Conservation (phyloP, 2,888 invertebrate species). For the Aquatica leii region DNA sequence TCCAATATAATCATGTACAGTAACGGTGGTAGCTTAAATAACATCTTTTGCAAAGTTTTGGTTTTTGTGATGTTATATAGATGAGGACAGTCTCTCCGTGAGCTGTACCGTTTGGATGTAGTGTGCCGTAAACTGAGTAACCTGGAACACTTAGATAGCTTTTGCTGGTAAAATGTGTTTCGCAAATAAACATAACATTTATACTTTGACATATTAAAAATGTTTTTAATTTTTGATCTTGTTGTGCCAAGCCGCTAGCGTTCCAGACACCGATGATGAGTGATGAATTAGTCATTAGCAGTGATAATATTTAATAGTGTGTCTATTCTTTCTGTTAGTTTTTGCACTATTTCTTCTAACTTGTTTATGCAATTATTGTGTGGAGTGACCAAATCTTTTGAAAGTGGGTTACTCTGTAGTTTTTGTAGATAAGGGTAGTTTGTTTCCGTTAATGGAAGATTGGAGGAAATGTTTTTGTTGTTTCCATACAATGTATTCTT, state of each 20-base stretch:
- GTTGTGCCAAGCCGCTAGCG: constrained; percentile 17
- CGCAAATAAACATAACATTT: constrained; percentile 16
- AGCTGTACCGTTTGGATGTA: constrained; percentile 13
- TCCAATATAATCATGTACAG: too few relatives aligned
- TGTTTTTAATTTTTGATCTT: constrained; percentile 17
- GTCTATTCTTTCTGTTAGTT: constrained; percentile 12
- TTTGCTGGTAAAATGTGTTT: constrained; percentile 18
- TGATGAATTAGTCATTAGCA: constrained; percentile 14
- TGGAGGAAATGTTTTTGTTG: constrained; percentile 12
- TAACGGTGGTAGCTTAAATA: too few relatives aligned
- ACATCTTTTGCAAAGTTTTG: too few relatives aligned
- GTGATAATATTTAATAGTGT: constrained; percentile 17
- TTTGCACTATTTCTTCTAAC: constrained; percentile 15
- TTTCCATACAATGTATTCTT: constrained; percentile 10
- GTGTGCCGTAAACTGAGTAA: constrained; percentile 11
- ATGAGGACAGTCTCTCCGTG: background rate
- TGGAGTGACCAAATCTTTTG: background rate
- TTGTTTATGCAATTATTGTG: constrained; percentile 8
- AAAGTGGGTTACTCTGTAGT: constrained; percentile 3
- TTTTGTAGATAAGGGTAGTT: constrained; percentile 15
- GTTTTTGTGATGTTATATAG: too few relatives aligned
- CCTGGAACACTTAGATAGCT: constrained; percentile 11
- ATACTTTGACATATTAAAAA: constrained; percentile 11
- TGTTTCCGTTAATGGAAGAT: background rate
- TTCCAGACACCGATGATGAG: constrained; percentile 18